Evolutionary conservation across 2,888 invertebrate genomes (phyloP), one percentile per base, ranked within the genome.

Genomic region (Bugulina stolonifera): DNA sequence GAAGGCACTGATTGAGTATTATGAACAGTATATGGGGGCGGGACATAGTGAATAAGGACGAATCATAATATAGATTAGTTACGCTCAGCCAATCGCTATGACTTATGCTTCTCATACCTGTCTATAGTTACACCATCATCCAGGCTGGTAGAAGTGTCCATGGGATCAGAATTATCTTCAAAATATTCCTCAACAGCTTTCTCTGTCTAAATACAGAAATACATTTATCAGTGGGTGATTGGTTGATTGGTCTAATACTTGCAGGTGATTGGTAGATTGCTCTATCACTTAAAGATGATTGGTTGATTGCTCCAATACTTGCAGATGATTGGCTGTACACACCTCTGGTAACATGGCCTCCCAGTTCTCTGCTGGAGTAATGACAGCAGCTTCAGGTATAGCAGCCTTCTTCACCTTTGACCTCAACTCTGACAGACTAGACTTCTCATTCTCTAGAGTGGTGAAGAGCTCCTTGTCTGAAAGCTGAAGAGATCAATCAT

Each of bases 151-250:
- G 57, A 57, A 5, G 57, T 5, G 71, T 71, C 23, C 54, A 1
- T 5, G 35, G 25, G 25, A 57, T 54, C 69, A 64, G 71, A 10
- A 54, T 54, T 54, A 43, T 71, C 35, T 52, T 54, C 58, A 54
- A 74, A 18, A 71, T 71, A 32, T 72, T 52, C 22, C 54, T 69
- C 18, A 64, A 64, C 64, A 64, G 64, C 64, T 34, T 27, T 2
- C 27, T 32, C 34, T 2, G 32, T 64, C 64, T 64, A 32, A 14
- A n/a, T n/a, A n/a, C n/a, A n/a, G n/a, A n/a, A n/a, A n/a, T n/a
- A n/a, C n/a, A n/a, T n/a, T n/a, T n/a, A n/a, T n/a, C n/a, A n/a
- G n/a, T n/a, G n/a, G n/a, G n/a, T n/a, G n/a, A n/a, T n/a, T n/a
- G n/a, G n/a, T n/a, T n/a, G n/a, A n/a, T n/a, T n/a, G n/a, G n/a